Evolutionary conservation across 2,113 vertebrate species (phyloP).

Genomic region (Ptilonorhynchus violaceus): DNA sequence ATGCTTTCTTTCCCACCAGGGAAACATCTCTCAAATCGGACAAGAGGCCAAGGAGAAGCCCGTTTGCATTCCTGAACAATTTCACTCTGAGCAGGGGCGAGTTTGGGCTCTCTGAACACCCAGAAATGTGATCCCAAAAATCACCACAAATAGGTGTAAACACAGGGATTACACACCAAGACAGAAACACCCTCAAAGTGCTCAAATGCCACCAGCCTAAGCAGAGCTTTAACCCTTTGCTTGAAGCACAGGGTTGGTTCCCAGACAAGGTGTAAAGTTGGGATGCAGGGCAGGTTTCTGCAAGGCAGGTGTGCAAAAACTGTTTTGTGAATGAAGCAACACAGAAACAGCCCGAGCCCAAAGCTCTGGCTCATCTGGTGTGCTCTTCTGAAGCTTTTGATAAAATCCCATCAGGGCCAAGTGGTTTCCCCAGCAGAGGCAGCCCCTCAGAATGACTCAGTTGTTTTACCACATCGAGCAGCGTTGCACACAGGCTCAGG

Average conservation of each 20-base stretch:
- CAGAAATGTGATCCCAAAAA: neutral
- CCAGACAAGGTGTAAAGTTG: neutral
- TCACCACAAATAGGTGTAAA: fast-evolving
- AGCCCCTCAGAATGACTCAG: neutral
- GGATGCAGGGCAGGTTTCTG: neutral
- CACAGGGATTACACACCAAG: neutral
- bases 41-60: neutral
- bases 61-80: neutral
- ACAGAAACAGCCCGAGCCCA: neutral
- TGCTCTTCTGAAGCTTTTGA: neutral
- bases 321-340: neutral
- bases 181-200: neutral
- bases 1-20: neutral
- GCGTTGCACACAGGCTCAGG: neutral
- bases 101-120: neutral
- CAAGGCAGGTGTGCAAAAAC: neutral
- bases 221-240: neutral
- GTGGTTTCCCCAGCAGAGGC: neutral
- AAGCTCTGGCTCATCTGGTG: neutral
- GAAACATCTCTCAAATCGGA: neutral
- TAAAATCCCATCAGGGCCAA: neutral
- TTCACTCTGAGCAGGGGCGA: neutral
- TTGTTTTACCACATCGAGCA: neutral
- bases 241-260: neutral
- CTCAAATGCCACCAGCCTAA: neutral